A percentile compares a stretch with the other conserved stretches of the same genome.
phyloP scores from a whole-genome alignment of 1,140 invertebrate genomes.

The Triops longicaudatus region DNA sequence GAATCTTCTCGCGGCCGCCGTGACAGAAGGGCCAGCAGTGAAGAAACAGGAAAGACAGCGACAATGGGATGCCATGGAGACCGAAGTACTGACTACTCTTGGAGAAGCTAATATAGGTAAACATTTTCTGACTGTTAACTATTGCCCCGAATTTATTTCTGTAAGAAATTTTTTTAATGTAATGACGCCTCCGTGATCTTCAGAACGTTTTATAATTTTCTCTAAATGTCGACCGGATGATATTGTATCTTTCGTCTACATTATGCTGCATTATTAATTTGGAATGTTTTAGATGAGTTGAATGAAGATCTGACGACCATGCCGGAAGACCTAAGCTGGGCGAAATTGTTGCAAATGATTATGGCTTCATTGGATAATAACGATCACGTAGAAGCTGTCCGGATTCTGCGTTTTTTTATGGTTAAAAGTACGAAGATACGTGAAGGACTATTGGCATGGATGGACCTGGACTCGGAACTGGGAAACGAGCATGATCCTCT shows the following conservation, averaged over 20 bases:
- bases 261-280: no score
- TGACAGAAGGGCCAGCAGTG: background rate
- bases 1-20: slow-evolving; percentile 33
- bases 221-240: no score
- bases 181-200: no score
- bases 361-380: background rate
- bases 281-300: background rate
- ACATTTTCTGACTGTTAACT: no score
- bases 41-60: background rate
- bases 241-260: no score
- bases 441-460: background rate
- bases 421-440: background rate
- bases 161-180: background rate
- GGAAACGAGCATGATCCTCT: background rate
- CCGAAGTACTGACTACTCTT: slow-evolving; percentile 36
- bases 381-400: background rate
- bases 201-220: no score
- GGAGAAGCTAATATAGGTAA: slow-evolving; percentile 36
- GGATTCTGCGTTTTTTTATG: background rate
- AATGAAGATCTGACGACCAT: background rate
- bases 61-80: slow-evolving; percentile 28
- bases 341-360: background rate
- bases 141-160: background rate
- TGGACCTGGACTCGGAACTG: background rate
- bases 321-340: background rate